Evolutionary conservation across 2,888 invertebrate species (phyloP).

Genomic region (Drosophila dives): DNA sequence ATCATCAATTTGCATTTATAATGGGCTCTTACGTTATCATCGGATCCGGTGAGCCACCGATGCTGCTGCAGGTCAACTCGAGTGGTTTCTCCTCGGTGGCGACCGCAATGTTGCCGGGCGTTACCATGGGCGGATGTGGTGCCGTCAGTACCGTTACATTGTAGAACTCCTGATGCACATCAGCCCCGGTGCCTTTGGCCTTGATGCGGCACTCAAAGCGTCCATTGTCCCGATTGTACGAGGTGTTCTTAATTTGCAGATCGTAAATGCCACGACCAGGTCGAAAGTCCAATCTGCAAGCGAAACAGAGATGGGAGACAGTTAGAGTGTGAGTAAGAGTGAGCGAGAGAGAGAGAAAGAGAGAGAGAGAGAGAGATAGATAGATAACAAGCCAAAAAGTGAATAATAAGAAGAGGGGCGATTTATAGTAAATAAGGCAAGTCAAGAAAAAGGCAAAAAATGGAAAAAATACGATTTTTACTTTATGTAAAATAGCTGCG

Average conservation of each 20-base stretch:
- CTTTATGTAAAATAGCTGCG: slow-evolving; percentile 70
- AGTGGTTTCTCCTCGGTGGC: slow-evolving; percentile 93
- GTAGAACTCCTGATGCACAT: slow-evolving; percentile 93
- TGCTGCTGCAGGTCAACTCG: slow-evolving; percentile 92
- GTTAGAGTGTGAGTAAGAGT: not conserved
- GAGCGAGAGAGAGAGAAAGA: not conserved
- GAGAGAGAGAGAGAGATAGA: slow-evolving; percentile 1
- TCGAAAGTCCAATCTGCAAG: slow-evolving; percentile 90
- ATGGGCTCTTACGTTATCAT: slow-evolving; percentile 88
- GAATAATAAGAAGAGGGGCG: not conserved
- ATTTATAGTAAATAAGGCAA: slow-evolving; percentile 21
- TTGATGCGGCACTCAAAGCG: slow-evolving; percentile 95
- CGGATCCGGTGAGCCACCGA: slow-evolving; percentile 96
- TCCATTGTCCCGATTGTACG: slow-evolving; percentile 96
- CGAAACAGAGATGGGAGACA: slow-evolving; percentile 10
- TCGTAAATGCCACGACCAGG: slow-evolving; percentile 94
- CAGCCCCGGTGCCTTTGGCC: slow-evolving; percentile 92
- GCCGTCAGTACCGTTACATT: slow-evolving; percentile 93
- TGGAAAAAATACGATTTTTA: slow-evolving; percentile 17
- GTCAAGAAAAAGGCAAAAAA: not conserved
- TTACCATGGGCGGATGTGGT: slow-evolving; percentile 92
- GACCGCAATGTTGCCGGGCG: slow-evolving; percentile 90
- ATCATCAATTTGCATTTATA: slow-evolving; percentile 42
- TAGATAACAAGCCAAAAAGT: not conserved
- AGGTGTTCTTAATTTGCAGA: slow-evolving; percentile 94